Conservation (phyloP, 2,113 vertebrate species). For the Pangasianodon gigas region DNA sequence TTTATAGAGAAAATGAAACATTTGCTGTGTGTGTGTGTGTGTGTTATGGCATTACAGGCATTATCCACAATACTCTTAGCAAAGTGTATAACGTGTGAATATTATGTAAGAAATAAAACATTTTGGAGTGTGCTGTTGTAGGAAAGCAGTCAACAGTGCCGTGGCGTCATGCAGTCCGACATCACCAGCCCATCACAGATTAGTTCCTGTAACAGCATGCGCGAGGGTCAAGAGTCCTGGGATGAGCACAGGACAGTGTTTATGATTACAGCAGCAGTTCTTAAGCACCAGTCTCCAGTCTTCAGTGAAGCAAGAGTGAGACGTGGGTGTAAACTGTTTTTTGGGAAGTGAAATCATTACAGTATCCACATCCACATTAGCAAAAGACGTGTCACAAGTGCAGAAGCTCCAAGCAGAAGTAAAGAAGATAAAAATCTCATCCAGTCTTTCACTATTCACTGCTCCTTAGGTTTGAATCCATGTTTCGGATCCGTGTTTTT, state of each 20-base stretch:
- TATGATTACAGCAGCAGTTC: not conserved
- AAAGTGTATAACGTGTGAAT: not conserved
- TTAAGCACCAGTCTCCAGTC: not conserved
- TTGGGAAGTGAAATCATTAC: not conserved
- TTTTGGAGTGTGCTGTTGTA: not conserved
- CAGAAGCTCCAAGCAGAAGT: not conserved
- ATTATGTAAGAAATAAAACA: not conserved
- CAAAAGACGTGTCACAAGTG: not conserved
- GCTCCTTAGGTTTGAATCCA: not conserved
- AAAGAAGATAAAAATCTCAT: not conserved
- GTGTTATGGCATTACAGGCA: not conserved
- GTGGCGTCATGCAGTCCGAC: not conserved
- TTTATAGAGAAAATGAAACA: not conserved
- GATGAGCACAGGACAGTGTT: not conserved
- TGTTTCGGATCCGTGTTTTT: not conserved
- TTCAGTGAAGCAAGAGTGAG: not conserved
- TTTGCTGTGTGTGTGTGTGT: not conserved
- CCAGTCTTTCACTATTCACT: not conserved
- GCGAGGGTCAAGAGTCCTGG: not conserved
- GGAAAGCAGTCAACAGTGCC: not conserved
- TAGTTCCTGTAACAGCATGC: not conserved
- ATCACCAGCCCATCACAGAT: not conserved
- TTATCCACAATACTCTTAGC: not conserved
- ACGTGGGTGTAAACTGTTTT: not conserved
- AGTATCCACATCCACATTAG: not conserved